phyloP scores from a whole-genome alignment of 2,888 invertebrate genomes.

The Orthonevra nobilis region DNA sequence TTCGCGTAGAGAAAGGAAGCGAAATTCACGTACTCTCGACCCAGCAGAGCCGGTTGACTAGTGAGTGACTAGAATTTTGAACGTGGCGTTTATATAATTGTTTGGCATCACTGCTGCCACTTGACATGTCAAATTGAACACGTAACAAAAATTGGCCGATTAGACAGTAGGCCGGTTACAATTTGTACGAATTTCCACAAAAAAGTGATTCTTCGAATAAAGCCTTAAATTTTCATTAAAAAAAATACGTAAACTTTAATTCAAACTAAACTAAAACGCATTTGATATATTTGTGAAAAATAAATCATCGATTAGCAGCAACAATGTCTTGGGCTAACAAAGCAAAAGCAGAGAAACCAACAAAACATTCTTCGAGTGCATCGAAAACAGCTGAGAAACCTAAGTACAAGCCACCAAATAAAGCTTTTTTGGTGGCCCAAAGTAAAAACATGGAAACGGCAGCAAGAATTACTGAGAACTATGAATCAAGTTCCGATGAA shows the following conservation, averaged over 20 bases:
- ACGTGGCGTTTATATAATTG: too few relatives aligned
- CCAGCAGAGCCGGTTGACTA: background rate
- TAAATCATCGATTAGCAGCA: background rate
- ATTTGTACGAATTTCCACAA: too few relatives aligned
- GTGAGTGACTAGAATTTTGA: background rate
- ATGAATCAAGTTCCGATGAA: slow-evolving; percentile 82
- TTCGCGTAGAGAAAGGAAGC: too few relatives aligned
- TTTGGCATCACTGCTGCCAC: slow-evolving; percentile 15
- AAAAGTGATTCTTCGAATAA: too few relatives aligned
- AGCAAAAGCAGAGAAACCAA: slow-evolving; percentile 29
- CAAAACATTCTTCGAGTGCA: background rate
- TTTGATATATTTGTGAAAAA: background rate
- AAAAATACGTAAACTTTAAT: background rate
- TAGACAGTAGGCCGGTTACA: slow-evolving; percentile 11
- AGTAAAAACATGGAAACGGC: slow-evolving; percentile 81
- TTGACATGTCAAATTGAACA: slow-evolving; percentile 30
- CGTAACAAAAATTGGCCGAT: slow-evolving; percentile 33
- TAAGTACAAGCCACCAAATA: slow-evolving; percentile 11
- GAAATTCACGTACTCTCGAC: background rate
- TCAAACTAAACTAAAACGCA: background rate
- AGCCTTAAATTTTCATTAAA: too few relatives aligned
- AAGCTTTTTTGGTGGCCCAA: slow-evolving; percentile 80
- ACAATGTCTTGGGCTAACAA: slow-evolving; percentile 32
- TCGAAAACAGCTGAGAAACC: slow-evolving; percentile 15
- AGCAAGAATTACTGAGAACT: slow-evolving; percentile 80